Evolutionary conservation across 2,888 invertebrate species (phyloP).

Genomic region (Ophion ellenae): DNA sequence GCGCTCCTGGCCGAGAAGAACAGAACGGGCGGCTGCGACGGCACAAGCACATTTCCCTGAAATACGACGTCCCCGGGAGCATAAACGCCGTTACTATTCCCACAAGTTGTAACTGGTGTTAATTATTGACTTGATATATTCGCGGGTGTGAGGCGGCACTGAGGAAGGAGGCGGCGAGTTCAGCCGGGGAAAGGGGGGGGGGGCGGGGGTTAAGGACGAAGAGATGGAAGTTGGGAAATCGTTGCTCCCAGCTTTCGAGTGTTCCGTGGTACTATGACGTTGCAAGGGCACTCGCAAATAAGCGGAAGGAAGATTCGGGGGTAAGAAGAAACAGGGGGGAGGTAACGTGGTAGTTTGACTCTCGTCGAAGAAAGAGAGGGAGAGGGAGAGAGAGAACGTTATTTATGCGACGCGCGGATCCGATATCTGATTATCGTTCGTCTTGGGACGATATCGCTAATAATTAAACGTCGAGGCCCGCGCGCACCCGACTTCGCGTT

Average conservation of each 20-base stretch:
- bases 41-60: conserved; percentile 82
- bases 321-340: conserved; percentile 39
- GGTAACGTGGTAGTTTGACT: conserved; percentile 52
- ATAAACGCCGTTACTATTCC: conserved; percentile 83
- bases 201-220: neutral
- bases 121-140: conserved; percentile 83
- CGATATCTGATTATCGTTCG: conserved; percentile 82
- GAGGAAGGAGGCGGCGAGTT: conserved; percentile 43
- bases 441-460: conserved; percentile 79
- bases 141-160: conserved; percentile 55
- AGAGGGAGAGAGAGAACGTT: conserved; percentile 64
- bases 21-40: conserved; percentile 70
- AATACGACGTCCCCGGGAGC: conserved; percentile 83
- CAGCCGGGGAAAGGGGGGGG: neutral
- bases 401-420: conserved; percentile 77
- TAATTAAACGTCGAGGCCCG: conserved; percentile 78
- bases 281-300: conserved; percentile 45
- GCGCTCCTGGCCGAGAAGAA: conserved; percentile 65
- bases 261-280: conserved; percentile 50
- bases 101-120: conserved; percentile 84
- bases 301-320: conserved; percentile 33
- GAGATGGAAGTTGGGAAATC: conserved; percentile 60
- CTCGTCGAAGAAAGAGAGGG: conserved; percentile 51
- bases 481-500: conserved; percentile 49
- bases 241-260: conserved; percentile 45